Percentiles rank a stretch among this genome's conserved stretches.
These are phyloP conservation scores for Champsocephalus gunnari DNA, from an alignment of 2,797 vertebrate genomes.

Conservation along the genomic window DNA sequence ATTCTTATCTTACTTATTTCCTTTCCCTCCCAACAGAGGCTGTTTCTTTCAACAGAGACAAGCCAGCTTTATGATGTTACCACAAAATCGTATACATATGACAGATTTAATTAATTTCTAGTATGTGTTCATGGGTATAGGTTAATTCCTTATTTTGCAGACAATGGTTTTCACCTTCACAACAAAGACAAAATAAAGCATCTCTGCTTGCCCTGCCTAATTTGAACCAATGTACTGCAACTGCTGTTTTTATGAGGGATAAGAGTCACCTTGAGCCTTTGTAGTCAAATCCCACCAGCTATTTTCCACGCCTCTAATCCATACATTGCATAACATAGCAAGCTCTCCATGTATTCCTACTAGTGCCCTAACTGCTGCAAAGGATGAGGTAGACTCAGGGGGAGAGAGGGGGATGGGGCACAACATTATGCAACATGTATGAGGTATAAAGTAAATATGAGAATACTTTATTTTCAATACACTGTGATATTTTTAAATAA, in stretches of 20 bases:
- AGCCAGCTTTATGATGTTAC: conserved; percentile 20
- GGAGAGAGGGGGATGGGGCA: conserved; percentile 31
- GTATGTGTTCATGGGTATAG: neutral
- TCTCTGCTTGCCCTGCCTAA: neutral
- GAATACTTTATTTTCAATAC: neutral
- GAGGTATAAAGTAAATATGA: neutral
- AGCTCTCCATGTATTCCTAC: conserved; percentile 27
- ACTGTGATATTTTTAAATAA: conserved; percentile 2
- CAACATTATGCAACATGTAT: conserved; percentile 2
- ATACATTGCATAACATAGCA: conserved; percentile 66
- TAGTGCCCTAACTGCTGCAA: conserved; percentile 40
- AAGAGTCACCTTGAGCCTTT: conserved; percentile 69
- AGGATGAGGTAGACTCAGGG: conserved; percentile 21
- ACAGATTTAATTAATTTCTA: neutral
- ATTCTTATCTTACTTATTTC: conserved; percentile 66
- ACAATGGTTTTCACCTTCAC: conserved; percentile 19
- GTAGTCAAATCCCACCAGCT: conserved; percentile 43
- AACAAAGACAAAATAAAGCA: neutral
- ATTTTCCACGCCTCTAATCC: conserved; percentile 55
- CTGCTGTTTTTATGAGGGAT: conserved; percentile 13
- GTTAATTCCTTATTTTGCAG: neutral
- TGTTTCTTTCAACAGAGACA: conserved; percentile 3
- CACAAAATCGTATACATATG: neutral
- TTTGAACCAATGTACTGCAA: conserved; percentile 5
- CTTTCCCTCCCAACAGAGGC: conserved; percentile 18